Evolutionary conservation across 1,140 invertebrate species (phyloP), one percentile per base, ranked within the genome.

Genomic region (Philopotamus ludificatus): DNA sequence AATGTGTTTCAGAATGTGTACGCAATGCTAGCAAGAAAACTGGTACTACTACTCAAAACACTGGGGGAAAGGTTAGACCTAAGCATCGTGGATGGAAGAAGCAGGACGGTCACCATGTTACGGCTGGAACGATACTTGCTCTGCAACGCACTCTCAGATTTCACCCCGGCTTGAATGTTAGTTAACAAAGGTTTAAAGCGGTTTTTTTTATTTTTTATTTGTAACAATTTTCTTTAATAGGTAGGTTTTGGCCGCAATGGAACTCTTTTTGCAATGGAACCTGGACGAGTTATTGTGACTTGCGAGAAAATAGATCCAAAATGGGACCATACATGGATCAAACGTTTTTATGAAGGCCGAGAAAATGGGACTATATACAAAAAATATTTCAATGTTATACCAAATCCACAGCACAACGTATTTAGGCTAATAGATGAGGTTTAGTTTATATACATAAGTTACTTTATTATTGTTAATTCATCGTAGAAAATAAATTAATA

Each of bases 131-230:
- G 25, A 85, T 89, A 55, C 72, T 93, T 41, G 88, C 81, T 0
- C 85, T 83, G 0, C 90, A 93, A 75, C 76, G 79, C 55, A 84
- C 71, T n/a, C 75, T 87, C 0, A 81, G 89, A 63, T 92, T 88
- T 74, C 89, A 91, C 79, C 89, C 90, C n/a, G 90, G 90, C 2
- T 75, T 91, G 62, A 87, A 92, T 82, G 90, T 92, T 79, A 82
- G 9, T 45, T 9, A 45, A n/a, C n/a, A n/a, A n/a, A n/a, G n/a
- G n/a, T n/a, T n/a, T n/a, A n/a, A n/a, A n/a, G n/a, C n/a, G n/a
- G n/a, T n/a, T n/a, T n/a, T n/a, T n/a, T n/a, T n/a, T n/a, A n/a
- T n/a, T n/a, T n/a, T n/a, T n/a, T n/a, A n/a, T n/a, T n/a, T n/a
- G n/a, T n/a, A n/a, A 34, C 4, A 34, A 34, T 7, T 34, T 34